Conservation (phyloP, 2,113 vertebrate species). For the Gnathonemus longibarbis region DNA sequence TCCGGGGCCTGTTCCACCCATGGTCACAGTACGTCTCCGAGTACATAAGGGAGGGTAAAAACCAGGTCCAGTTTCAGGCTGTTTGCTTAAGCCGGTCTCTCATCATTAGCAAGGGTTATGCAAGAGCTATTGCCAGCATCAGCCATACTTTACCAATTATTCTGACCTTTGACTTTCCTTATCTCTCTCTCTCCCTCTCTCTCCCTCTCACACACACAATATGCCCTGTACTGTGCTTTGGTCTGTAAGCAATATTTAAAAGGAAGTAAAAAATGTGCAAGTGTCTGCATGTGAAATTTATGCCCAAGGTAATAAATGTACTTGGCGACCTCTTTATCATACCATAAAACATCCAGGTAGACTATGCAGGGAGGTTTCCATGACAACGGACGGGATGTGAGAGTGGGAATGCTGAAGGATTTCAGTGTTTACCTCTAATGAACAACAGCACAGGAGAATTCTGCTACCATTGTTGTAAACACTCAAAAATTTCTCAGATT, state of each 20-base stretch:
- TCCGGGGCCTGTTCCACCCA: neutral
- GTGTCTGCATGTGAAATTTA: neutral
- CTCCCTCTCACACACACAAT: slow-evolving; percentile 21
- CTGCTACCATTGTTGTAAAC: neutral
- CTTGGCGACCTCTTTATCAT: neutral
- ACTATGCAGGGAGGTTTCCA: neutral
- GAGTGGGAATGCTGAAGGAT: neutral
- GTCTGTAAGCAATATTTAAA: slow-evolving; percentile 8
- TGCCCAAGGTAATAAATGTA: neutral
- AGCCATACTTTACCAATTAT: slow-evolving; percentile 38
- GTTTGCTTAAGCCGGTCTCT: slow-evolving; percentile 32
- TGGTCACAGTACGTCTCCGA: neutral
- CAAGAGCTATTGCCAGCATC: slow-evolving; percentile 45
- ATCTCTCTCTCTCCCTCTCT: slow-evolving; percentile 27
- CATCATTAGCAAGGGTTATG: slow-evolving; percentile 51
- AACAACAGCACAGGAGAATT: neutral
- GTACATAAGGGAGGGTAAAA: neutral
- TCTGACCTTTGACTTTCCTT: slow-evolving; percentile 46
- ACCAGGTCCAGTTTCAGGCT: slow-evolving; percentile 16
- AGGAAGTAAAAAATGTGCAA: slow-evolving; percentile 2
- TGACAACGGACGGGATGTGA: neutral
- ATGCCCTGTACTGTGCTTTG: neutral
- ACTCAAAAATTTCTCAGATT: neutral
- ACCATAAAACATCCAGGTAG: neutral
- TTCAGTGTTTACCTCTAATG: neutral